Evolutionary conservation across 2,797 vertebrate genomes (phyloP), one percentile per base, ranked within the genome.

Genomic region (Phoxinus dragarum): DNA sequence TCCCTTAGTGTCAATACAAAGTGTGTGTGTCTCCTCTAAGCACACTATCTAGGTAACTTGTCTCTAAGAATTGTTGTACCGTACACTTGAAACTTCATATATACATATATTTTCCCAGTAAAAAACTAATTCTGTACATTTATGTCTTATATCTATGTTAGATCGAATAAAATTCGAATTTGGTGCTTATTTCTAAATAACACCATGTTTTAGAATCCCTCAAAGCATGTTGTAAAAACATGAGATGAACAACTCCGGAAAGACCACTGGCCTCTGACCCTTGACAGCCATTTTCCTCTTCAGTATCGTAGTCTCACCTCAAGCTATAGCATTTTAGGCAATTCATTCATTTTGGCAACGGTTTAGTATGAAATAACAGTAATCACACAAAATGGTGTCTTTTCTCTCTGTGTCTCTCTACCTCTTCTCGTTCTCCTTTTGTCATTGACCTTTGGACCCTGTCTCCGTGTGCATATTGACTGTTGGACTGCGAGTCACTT

Each of bases 371-470:
- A 86, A 88, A 87, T 89, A 81, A 84, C 84, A 77, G 82, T 85
- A 86, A 84, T 84, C 44, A 71, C 80, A 80, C 49, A 68, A 76
- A 75, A 68, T 44, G 31, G 36, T 59, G 73, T 73, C 12, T 8
- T 79, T 82, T 87, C 85, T 88, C 27, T 89, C 68, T 27, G 87
- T 88, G 91, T 92, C 88, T 91, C 91, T 92, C 72, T 59, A 85
- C 72, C 88, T 86, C 83, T 87, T 81, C 19, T 52, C 54, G 81
- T 88, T 90, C 66, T 84, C 93, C 93, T 93, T 95, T 95, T 94
- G 94, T 95, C 94, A 94, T 94, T 95, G 93, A 95, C 94, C 94
- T 91, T 89, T 94, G 91, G 90, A 92, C 92, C 80, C 90, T 75
- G 90, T 93, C 85, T 90, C 71, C 61, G 93, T 94, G 94, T 94